Percentiles rank a stretch among this genome's conserved stretches.
Evolutionary conservation across 1,140 invertebrate species (phyloP).

Genomic region (Maniola jurtina): DNA sequence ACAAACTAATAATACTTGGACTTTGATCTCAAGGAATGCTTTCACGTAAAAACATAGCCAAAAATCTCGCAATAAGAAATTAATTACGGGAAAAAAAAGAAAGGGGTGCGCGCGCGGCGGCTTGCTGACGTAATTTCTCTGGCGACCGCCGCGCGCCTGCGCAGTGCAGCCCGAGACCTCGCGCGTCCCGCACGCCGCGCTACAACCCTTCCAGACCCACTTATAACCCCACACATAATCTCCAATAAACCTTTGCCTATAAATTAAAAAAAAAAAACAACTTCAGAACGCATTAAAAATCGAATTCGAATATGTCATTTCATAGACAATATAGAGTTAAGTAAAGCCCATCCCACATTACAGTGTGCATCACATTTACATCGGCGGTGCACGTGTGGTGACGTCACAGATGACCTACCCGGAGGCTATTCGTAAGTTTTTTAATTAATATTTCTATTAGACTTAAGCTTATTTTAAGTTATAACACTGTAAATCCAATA

Average conservation of each 20-base stretch:
- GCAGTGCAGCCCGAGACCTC: slow-evolving; percentile 58
- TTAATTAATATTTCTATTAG: slow-evolving; percentile 19
- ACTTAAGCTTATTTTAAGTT: neutral
- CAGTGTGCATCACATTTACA: slow-evolving; percentile 23
- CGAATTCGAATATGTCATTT: slow-evolving; percentile 23
- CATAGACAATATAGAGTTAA: slow-evolving; percentile 14
- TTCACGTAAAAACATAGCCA: slow-evolving; percentile 48
- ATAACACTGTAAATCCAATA: neutral
- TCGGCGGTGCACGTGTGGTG: slow-evolving; percentile 53
- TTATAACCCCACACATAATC: slow-evolving; percentile 10
- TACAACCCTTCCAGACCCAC: slow-evolving; percentile 21
- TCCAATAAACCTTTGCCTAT: neutral
- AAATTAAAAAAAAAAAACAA: neutral
- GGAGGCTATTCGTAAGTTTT: slow-evolving; percentile 54
- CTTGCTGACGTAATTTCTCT: slow-evolving; percentile 65
- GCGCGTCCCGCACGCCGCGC: slow-evolving; percentile 56
- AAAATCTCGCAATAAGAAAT: slow-evolving; percentile 68
- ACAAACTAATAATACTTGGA: neutral
- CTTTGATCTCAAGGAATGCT: slow-evolving; percentile 7
- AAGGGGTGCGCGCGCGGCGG: slow-evolving; percentile 65
- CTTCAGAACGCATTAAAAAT: slow-evolving; percentile 3
- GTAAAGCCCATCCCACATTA: slow-evolving; percentile 25
- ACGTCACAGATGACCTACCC: slow-evolving; percentile 43
- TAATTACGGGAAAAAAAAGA: slow-evolving; percentile 72
- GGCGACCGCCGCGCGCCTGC: slow-evolving; percentile 49